Evolutionary conservation across 30 jellyfish, hydroid and myxozoan species (phyloP).

Genomic region (Nemopilema nomurai): DNA sequence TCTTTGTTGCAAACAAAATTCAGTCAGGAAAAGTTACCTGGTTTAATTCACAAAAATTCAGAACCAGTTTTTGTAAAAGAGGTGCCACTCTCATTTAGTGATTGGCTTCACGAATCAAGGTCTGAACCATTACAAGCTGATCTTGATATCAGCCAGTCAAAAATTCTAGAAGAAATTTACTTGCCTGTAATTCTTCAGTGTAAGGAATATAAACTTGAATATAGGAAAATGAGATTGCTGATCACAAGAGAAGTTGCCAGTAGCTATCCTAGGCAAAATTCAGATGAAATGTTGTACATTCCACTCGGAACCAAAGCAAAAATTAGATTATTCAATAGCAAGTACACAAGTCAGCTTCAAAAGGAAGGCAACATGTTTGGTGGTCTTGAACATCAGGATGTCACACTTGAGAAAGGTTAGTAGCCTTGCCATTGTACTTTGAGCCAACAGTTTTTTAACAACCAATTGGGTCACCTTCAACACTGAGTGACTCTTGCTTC

Average conservation of each 20-base stretch:
- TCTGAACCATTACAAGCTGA: slow-evolving; percentile 24
- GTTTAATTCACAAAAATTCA: not conserved
- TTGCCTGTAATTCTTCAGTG: slow-evolving; percentile 82
- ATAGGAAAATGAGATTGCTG: slow-evolving; percentile 5
- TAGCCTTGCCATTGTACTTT: too few relatives aligned
- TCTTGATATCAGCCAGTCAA: slow-evolving; percentile 34
- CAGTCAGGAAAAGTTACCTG: not conserved
- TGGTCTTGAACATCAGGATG: not conserved
- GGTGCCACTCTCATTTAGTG: not conserved
- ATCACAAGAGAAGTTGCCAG: slow-evolving; percentile 10
- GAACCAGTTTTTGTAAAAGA: not conserved
- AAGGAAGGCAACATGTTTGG: not conserved
- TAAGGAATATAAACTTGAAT: slow-evolving; percentile 37
- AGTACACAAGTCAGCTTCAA: not conserved
- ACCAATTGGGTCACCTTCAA: too few relatives aligned
- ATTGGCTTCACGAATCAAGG: slow-evolving; percentile 24
- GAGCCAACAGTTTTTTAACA: too few relatives aligned
- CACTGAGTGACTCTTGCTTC: too few relatives aligned
- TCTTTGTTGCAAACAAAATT: not conserved
- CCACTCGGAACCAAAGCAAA: not conserved
- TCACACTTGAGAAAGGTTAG: slow-evolving; percentile 12
- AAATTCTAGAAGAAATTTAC: slow-evolving; percentile 53
- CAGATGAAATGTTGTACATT: slow-evolving; percentile 11
- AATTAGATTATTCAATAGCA: slow-evolving; percentile 22
- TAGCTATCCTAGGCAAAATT: slow-evolving; percentile 4